Conservation (phyloP, 2,797 vertebrate species). For the Miichthys miiuy region DNA sequence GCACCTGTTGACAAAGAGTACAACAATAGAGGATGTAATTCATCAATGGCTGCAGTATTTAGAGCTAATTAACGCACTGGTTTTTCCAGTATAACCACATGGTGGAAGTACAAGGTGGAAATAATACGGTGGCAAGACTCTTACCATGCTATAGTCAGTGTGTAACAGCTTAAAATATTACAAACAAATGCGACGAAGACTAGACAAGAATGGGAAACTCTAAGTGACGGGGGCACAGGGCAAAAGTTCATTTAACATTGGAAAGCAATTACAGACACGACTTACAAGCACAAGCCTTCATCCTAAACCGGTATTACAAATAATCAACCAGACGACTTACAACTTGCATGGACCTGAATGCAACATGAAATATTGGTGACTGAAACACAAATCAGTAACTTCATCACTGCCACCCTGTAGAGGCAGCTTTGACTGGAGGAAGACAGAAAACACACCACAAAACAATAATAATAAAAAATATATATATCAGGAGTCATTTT, state of each 20-base stretch:
- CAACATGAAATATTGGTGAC: slow-evolving; percentile 18
- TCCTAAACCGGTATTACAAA: slow-evolving; percentile 18
- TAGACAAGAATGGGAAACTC: slow-evolving; percentile 5
- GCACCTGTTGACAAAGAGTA: slow-evolving; percentile 26
- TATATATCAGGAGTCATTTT: slow-evolving; percentile 5
- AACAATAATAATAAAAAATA: background rate
- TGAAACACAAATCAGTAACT: slow-evolving; percentile 34
- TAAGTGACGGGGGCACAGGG: background rate
- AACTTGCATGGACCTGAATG: slow-evolving; percentile 32
- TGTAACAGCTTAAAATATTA: background rate
- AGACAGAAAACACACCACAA: slow-evolving; percentile 51
- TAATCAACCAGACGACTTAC: slow-evolving; percentile 1
- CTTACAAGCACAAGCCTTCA: slow-evolving; percentile 28
- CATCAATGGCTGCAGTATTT: background rate
- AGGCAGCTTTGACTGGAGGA: slow-evolving; percentile 39
- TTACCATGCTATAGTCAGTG: background rate
- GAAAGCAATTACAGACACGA: background rate
- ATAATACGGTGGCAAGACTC: background rate
- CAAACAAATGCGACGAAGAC: background rate
- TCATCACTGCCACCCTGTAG: background rate
- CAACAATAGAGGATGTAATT: slow-evolving; percentile 32
- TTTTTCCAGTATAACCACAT: slow-evolving; percentile 2
- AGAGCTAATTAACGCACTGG: slow-evolving; percentile 11
- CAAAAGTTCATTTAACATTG: slow-evolving; percentile 43
- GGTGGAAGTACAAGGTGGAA: background rate